Conservation (phyloP, 2,888 invertebrate species). For the Luffia ferchaultella region DNA sequence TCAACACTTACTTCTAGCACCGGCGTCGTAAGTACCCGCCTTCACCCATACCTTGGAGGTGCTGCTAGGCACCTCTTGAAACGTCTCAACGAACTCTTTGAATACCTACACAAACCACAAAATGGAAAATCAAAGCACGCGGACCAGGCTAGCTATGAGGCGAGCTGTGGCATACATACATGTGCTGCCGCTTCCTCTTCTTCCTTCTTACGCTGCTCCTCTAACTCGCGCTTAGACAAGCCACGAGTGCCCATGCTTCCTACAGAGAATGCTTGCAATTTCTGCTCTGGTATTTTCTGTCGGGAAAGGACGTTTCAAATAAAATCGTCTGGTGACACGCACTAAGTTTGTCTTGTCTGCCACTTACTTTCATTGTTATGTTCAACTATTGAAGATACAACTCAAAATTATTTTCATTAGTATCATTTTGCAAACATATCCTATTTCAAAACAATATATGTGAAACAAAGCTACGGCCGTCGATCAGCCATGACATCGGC, state of each 20-base stretch:
- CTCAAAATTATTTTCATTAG: too few relatives aligned
- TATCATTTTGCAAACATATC: too few relatives aligned
- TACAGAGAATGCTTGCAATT: conserved; percentile 72
- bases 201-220: conserved; percentile 86
- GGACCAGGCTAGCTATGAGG: background rate
- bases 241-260: conserved; percentile 71
- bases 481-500: too few relatives aligned
- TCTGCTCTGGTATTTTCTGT: conserved; percentile 73
- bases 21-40: conserved; percentile 96
- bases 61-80: conserved; percentile 84
- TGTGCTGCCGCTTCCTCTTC: conserved; percentile 92
- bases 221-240: conserved; percentile 83
- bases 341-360: too few relatives aligned
- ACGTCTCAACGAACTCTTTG: conserved; percentile 97
- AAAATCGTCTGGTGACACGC: too few relatives aligned
- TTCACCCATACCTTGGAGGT: conserved; percentile 96
- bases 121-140: background rate
- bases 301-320: background rate
- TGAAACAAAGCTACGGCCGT: too few relatives aligned
- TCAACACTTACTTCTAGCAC: conserved; percentile 86
- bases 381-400: too few relatives aligned
- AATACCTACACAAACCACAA: conserved; percentile 71
- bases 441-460: too few relatives aligned
- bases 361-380: too few relatives aligned
- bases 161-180: conserved; percentile 49